Evolutionary conservation across 2,797 vertebrate species (phyloP).

Genomic region (Microchirus variegatus): DNA sequence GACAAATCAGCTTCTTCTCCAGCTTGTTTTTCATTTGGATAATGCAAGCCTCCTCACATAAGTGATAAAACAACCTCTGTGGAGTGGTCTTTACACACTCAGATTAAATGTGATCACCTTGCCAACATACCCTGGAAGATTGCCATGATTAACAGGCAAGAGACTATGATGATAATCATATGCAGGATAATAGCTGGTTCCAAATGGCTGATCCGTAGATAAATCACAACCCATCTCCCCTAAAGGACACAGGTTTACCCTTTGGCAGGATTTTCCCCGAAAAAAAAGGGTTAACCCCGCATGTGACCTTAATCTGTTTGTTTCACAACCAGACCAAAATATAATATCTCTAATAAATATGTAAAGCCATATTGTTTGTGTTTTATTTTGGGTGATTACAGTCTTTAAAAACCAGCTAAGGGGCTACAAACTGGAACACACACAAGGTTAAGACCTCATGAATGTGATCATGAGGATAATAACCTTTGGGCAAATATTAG

Average conservation of each 20-base stretch:
- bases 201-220: conserved; percentile 72
- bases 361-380: background rate
- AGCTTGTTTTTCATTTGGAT: conserved; percentile 79
- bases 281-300: conserved; percentile 38
- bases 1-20: conserved; percentile 74
- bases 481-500: conserved; percentile 59
- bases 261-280: conserved; percentile 49
- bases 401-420: conserved; percentile 1
- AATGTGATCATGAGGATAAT: conserved; percentile 62
- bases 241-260: conserved; percentile 66
- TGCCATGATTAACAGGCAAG: conserved; percentile 76
- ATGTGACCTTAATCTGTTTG: conserved; percentile 39
- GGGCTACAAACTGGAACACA: conserved; percentile 26
- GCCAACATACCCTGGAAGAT: conserved; percentile 69
- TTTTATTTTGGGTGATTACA: too few species aligned
- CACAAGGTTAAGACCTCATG: conserved; percentile 46
- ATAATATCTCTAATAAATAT: too few species aligned
- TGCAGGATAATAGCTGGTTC: conserved; percentile 75
- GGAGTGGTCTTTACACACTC: conserved; percentile 64
- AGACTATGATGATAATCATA: conserved; percentile 80
- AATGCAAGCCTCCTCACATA: conserved; percentile 71
- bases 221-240: conserved; percentile 66
- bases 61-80: conserved; percentile 75
- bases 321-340: conserved; percentile 9
- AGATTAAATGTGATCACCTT: conserved; percentile 81